A percentile compares a stretch with the other conserved stretches of the same genome.
These are phyloP conservation scores for Drosophila parvula DNA, from an alignment of 1,140 invertebrate genomes.

Conservation along the genomic window DNA sequence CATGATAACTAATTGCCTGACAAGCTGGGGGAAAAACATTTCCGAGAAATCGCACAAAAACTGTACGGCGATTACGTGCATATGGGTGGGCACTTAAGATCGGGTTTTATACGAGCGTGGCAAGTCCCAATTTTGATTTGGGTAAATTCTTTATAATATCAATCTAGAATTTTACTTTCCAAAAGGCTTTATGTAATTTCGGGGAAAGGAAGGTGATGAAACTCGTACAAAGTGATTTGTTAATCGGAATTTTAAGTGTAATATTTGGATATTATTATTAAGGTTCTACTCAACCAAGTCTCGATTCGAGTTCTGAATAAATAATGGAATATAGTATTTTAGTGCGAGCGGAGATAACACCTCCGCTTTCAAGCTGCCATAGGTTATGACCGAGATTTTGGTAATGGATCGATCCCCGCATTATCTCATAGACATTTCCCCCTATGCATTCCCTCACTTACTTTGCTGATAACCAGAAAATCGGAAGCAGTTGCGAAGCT, in stretches of 20 bases:
- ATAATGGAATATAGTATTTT: background rate
- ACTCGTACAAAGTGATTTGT: background rate
- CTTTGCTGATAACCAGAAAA: conserved; percentile 4
- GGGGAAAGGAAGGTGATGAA: background rate
- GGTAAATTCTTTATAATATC: conserved; percentile 13
- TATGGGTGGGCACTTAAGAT: conserved; percentile 15
- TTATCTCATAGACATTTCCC: conserved; percentile 1
- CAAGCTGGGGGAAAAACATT: conserved; percentile 45
- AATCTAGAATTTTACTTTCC: background rate
- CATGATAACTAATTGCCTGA: conserved; percentile 10
- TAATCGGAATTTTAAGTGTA: background rate
- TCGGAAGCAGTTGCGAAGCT: conserved; percentile 4
- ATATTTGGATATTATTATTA: background rate
- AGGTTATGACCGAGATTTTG: background rate
- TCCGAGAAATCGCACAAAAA: conserved; percentile 33
- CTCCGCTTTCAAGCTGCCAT: background rate
- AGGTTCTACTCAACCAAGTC: background rate
- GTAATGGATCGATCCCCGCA: conserved; percentile 1
- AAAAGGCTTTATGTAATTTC: background rate
- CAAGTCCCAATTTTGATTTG: conserved; percentile 26
- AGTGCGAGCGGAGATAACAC: background rate
- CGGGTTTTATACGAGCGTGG: conserved; percentile 27
- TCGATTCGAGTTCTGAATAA: background rate
- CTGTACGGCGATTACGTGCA: conserved; percentile 15
- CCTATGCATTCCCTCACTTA: background rate